These are phyloP conservation scores for Pelochelys cantorii DNA, from an alignment of 2,797 vertebrate species.

Conservation along the genomic window DNA sequence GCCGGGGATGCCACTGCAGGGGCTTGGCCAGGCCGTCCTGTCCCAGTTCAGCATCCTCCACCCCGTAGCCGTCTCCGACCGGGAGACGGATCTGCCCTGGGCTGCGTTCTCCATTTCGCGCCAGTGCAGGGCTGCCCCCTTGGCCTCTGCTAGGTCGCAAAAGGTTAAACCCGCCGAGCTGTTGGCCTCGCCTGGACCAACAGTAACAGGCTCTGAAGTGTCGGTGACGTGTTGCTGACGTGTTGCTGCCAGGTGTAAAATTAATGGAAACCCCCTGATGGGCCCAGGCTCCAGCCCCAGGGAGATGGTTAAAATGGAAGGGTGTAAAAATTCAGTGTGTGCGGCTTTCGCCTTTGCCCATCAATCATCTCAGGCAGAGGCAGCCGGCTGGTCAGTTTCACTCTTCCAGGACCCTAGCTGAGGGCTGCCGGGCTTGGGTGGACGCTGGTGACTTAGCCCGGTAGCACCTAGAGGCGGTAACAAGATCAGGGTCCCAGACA, in stretches of 20 bases:
- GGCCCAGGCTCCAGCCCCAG: too few relatives aligned
- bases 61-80: not conserved
- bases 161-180: not conserved
- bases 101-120: not conserved
- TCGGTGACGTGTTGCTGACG: not conserved
- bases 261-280: not conserved
- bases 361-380: not conserved
- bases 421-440: not conserved
- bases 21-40: not conserved
- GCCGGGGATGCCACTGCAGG: too few relatives aligned
- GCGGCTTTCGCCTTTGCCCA: not conserved
- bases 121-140: too few relatives aligned
- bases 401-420: not conserved
- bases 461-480: not conserved
- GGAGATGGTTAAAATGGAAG: not conserved
- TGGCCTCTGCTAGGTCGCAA: too few relatives aligned
- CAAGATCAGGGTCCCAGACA: not conserved
- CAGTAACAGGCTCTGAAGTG: not conserved
- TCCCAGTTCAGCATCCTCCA: not conserved
- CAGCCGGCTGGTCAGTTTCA: not conserved
- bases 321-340: not conserved
- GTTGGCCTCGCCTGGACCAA: not conserved
- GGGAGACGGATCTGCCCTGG: not conserved
- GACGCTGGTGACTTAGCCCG: not conserved
- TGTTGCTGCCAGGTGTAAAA: not conserved